Conservation (phyloP, 2,888 invertebrate species). For the Cosmopolites sordidus region DNA sequence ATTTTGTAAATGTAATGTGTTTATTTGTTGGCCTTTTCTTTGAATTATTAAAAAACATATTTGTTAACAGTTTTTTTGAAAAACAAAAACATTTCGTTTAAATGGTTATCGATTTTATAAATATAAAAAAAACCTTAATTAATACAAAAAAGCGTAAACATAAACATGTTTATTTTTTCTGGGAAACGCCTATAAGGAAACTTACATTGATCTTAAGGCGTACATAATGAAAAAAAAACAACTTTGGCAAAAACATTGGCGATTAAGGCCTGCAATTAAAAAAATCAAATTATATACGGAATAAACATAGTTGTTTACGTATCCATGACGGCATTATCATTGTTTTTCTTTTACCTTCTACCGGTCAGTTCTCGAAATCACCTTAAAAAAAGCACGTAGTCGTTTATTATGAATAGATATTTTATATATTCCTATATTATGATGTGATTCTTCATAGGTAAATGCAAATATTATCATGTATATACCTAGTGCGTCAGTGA, state of each 20-base stretch:
- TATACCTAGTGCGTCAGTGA: too few relatives aligned
- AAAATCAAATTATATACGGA: not conserved
- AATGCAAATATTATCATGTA: too few relatives aligned
- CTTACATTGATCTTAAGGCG: not conserved
- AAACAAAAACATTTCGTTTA: too few relatives aligned
- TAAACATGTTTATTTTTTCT: not conserved
- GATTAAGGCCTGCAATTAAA: not conserved
- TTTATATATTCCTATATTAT: too few relatives aligned
- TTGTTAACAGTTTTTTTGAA: too few relatives aligned
- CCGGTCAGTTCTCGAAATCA: not conserved
- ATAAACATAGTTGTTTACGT: slow-evolving; percentile 1
- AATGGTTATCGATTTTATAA: too few relatives aligned
- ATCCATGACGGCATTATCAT: not conserved
- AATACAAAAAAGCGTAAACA: too few relatives aligned
- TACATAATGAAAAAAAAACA: not conserved
- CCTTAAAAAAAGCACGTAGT: not conserved
- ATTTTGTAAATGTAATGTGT: too few relatives aligned
- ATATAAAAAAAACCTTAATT: too few relatives aligned
- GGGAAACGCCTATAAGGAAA: not conserved
- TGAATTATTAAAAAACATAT: too few relatives aligned
- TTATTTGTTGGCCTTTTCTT: too few relatives aligned
- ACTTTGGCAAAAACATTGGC: not conserved
- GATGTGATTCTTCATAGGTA: too few relatives aligned
- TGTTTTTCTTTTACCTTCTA: not conserved
- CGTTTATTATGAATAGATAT: not conserved